Evolutionary conservation across 2,797 vertebrate species (phyloP).

Genomic region (Erithacus rubecula): DNA sequence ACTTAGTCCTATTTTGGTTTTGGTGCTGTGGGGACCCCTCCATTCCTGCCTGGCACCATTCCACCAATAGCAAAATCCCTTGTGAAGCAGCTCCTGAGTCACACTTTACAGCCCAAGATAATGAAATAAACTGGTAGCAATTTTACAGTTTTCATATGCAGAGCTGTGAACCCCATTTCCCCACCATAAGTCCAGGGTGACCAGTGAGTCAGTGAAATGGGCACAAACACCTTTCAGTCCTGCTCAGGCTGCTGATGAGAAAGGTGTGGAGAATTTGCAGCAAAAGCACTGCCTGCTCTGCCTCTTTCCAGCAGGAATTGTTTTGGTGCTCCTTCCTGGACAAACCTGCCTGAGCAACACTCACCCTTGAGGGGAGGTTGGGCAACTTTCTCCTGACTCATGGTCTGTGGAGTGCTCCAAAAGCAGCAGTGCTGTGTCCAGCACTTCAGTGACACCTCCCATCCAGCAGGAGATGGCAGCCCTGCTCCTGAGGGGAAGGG

Average conservation of each 20-base stretch:
- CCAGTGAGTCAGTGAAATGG: background rate
- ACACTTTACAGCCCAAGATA: background rate
- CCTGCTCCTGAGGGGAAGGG: background rate
- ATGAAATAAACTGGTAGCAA: background rate
- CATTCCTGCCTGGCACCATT: background rate
- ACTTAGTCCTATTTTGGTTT: background rate
- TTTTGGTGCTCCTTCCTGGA: background rate
- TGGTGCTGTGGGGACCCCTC: background rate
- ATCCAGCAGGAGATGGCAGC: background rate
- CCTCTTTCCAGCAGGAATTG: background rate
- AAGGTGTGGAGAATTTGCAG: background rate
- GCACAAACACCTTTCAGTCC: background rate
- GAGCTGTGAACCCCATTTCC: background rate
- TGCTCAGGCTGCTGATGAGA: background rate
- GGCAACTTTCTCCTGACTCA: slow-evolving; percentile 36
- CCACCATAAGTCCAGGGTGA: fast-evolving
- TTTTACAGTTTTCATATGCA: background rate
- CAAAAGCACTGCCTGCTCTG: background rate
- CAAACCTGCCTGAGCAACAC: background rate
- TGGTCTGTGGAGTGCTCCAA: background rate
- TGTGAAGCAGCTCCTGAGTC: background rate
- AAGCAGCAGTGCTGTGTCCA: background rate
- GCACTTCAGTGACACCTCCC: background rate
- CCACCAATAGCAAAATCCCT: background rate
- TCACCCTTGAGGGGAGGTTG: background rate